phyloP scores from a whole-genome alignment of 2,113 vertebrate genomes.

The Phocoena phocoena region DNA sequence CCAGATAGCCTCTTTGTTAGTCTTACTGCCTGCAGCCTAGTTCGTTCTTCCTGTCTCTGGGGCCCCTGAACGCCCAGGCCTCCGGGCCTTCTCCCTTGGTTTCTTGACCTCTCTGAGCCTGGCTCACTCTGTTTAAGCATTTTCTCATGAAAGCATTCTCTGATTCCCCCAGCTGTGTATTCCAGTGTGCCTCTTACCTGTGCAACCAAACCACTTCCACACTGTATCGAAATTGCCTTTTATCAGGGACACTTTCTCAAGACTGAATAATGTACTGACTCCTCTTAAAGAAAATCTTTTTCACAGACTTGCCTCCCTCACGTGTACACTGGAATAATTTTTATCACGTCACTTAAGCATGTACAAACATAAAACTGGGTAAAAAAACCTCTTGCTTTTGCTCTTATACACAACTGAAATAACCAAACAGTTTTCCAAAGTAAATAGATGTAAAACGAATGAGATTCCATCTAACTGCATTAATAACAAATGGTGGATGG shows the following conservation, averaged over 20 bases:
- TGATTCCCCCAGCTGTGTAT: not conserved
- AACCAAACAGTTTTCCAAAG: not conserved
- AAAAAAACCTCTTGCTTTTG: not conserved
- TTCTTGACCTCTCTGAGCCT: not conserved
- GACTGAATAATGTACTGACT: not conserved
- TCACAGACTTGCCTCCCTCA: not conserved
- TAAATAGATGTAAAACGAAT: not conserved
- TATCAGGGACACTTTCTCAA: not conserved
- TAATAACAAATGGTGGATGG: not conserved
- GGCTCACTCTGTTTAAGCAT: not conserved
- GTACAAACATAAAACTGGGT: constrained; percentile 30
- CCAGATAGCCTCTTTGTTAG: not conserved
- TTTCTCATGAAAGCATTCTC: not conserved
- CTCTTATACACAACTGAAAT: not conserved
- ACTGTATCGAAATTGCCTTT: not conserved
- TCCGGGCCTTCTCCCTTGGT: not conserved
- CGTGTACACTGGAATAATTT: not conserved
- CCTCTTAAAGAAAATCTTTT: constrained; percentile 18
- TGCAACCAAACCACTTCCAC: not conserved
- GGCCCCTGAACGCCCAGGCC: not conserved
- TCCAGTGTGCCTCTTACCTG: not conserved
- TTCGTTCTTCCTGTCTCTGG: not conserved
- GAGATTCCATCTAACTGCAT: not conserved
- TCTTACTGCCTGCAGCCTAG: not conserved
- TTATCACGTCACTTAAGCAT: not conserved